Evolutionary conservation across 2,888 invertebrate species (phyloP).

Genomic region (Deilephila elpenor): DNA sequence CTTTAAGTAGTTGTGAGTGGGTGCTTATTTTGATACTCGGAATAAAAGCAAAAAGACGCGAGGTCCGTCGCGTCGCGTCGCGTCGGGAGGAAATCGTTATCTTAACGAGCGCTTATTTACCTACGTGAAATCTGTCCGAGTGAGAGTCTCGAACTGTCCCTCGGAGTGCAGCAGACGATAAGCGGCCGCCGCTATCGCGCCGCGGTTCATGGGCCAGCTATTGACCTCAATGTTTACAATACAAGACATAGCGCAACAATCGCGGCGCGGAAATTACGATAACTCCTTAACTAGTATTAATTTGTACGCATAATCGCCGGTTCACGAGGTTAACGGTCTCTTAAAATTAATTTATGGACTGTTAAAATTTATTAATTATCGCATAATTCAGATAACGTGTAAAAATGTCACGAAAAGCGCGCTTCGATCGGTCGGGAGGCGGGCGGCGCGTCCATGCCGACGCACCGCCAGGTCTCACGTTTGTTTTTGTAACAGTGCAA

Average conservation of each 20-base stretch:
- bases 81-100: slow-evolving; percentile 80
- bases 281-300: slow-evolving; percentile 63
- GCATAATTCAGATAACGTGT: slow-evolving; percentile 39
- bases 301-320: slow-evolving; percentile 73
- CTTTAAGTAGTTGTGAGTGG: slow-evolving; percentile 60
- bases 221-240: slow-evolving; percentile 80
- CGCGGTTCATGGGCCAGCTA: slow-evolving; percentile 80
- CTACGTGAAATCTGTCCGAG: slow-evolving; percentile 74
- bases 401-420: slow-evolving; percentile 28
- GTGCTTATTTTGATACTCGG: slow-evolving; percentile 68
- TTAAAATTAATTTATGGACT: slow-evolving; percentile 72
- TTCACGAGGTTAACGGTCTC: slow-evolving; percentile 71
- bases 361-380: slow-evolving; percentile 55
- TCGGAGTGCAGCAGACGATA: slow-evolving; percentile 75
- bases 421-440: slow-evolving; percentile 37
- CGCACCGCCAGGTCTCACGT: slow-evolving; percentile 42
- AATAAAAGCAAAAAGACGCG: slow-evolving; percentile 72
- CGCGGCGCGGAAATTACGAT: slow-evolving; percentile 64
- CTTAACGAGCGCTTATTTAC: slow-evolving; percentile 78
- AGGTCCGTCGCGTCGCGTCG: slow-evolving; percentile 68
- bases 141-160: slow-evolving; percentile 72
- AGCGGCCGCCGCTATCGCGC: slow-evolving; percentile 67
- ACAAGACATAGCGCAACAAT: slow-evolving; percentile 36
- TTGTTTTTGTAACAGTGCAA: slow-evolving; percentile 67
- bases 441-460: slow-evolving; percentile 13